A percentile compares a stretch with the other conserved stretches of the same genome.
Evolutionary conservation across 2,113 vertebrate genomes (phyloP).

Genomic region (Neodontobutis hainanensis): DNA sequence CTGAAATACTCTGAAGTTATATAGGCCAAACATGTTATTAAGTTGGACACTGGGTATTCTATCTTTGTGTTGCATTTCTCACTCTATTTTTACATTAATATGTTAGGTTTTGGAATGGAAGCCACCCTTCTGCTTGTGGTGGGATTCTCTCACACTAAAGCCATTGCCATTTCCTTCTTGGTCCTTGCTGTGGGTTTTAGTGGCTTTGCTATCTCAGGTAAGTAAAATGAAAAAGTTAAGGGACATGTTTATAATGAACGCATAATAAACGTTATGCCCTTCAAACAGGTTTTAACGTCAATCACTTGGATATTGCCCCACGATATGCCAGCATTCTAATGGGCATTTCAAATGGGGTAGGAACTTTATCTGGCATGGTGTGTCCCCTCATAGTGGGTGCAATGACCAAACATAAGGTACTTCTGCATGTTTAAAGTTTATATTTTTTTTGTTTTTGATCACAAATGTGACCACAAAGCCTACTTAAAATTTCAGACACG

Average conservation of each 20-base stretch:
- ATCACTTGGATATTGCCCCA: slow-evolving; percentile 92
- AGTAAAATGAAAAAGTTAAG: slow-evolving; percentile 12
- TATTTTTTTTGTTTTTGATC: background rate
- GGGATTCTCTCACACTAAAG: slow-evolving; percentile 90
- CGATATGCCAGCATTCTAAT: slow-evolving; percentile 94
- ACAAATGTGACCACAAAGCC: background rate
- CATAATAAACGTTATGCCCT: background rate
- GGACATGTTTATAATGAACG: background rate
- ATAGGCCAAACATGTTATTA: too few relatives aligned
- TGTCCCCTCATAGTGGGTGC: slow-evolving; percentile 93
- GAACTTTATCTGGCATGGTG: slow-evolving; percentile 92
- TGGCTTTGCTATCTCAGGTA: slow-evolving; percentile 92
- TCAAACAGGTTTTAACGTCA: slow-evolving; percentile 88
- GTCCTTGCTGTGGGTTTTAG: slow-evolving; percentile 92
- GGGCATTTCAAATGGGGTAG: slow-evolving; percentile 94
- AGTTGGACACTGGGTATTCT: background rate
- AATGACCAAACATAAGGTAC: slow-evolving; percentile 96
- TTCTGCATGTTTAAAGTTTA: background rate
- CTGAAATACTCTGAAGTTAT: background rate
- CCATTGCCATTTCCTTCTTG: slow-evolving; percentile 87
- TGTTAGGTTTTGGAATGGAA: slow-evolving; percentile 90
- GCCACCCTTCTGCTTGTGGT: slow-evolving; percentile 90
- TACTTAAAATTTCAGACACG: slow-evolving; percentile 79
- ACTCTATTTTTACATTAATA: background rate
- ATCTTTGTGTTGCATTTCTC: background rate